Evolutionary conservation across 2,888 invertebrate genomes (phyloP).

Genomic region (Pseudanteris insignis): DNA sequence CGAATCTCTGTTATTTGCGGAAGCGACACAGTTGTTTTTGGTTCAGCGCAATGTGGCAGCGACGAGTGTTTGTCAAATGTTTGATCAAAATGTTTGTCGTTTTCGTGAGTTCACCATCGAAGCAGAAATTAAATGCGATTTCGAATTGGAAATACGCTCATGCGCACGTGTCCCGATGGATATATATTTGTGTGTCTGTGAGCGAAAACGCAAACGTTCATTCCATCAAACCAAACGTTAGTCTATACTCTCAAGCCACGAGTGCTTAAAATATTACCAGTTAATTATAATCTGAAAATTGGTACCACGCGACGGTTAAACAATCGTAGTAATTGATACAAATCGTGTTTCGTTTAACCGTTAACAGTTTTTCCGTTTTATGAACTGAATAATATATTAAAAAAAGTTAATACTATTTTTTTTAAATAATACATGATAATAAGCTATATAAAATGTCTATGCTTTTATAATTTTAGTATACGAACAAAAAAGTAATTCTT

Average conservation of each 20-base stretch:
- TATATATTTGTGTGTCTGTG: conserved; percentile 25
- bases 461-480: too few species aligned
- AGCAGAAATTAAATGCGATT: conserved; percentile 61
- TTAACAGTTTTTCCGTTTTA: too few species aligned
- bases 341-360: too few species aligned
- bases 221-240: conserved; percentile 41
- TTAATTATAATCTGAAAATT: conserved; percentile 44
- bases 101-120: conserved; percentile 51
- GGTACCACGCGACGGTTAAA: conserved; percentile 11
- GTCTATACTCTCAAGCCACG: conserved; percentile 26
- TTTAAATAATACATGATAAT: too few species aligned
- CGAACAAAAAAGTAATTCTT: too few species aligned
- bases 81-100: conserved; percentile 63
- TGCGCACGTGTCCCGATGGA: conserved; percentile 24
- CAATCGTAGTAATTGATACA: conserved; percentile 12
- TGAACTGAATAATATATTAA: too few species aligned
- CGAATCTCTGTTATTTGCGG: conserved; percentile 54
- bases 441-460: too few species aligned
- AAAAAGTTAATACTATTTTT: too few species aligned
- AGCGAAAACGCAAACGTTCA: conserved; percentile 31
- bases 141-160: conserved; percentile 51
- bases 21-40: conserved; percentile 56
- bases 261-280: conserved; percentile 38
- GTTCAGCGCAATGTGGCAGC: conserved; percentile 41
- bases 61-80: conserved; percentile 65